Evolutionary conservation across 1,140 invertebrate species (phyloP), one percentile per base, ranked within the genome.

Genomic region (Leptonema lineaticorne): DNA sequence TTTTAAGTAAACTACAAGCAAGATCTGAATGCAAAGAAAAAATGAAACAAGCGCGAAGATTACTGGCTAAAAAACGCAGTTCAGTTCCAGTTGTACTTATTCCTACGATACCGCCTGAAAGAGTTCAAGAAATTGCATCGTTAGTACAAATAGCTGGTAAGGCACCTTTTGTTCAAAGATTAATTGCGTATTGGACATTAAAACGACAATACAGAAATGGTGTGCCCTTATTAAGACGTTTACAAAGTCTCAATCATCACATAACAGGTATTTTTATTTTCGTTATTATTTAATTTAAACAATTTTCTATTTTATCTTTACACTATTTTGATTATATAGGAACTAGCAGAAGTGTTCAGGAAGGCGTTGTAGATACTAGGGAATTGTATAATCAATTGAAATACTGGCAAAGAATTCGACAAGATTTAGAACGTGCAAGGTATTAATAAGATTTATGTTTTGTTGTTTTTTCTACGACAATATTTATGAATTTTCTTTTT

Each of bases 161-260:
- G 68, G 91, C 90, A 53, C 89, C 93, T 71, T 91, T 98, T 75
- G 89, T 98, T 69, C 92, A 95, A 75, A 82, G 93, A 14, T 80
- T 98, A 2, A 91, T 95, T 50, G 91, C 92, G 0, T 95, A 94
- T 76, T 98, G 97, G 96, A 97, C 94, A 2, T 81, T 98, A 1
- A 99, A 98, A 78, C 78, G 97, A n/a, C 94, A 97, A 76, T 92
- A 92, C 65, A 80, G 97, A 53, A 98, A 98, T 82, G 97, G 97
- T 0, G 97, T 99, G 8, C 97, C 97, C 0, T 82, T 99, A 27
- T 78, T 99, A 24, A 79, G 96, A 66, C 82, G 97, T 20, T 77
- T 97, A 29, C 94, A 96, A 78, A 91, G 89, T 74, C 84, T 89
- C 0, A 76, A 75, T 28, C 72, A 77, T 14, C 77, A 76, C 14